phyloP scores from a whole-genome alignment of 1,140 invertebrate genomes.

The Nomia melanderi region DNA sequence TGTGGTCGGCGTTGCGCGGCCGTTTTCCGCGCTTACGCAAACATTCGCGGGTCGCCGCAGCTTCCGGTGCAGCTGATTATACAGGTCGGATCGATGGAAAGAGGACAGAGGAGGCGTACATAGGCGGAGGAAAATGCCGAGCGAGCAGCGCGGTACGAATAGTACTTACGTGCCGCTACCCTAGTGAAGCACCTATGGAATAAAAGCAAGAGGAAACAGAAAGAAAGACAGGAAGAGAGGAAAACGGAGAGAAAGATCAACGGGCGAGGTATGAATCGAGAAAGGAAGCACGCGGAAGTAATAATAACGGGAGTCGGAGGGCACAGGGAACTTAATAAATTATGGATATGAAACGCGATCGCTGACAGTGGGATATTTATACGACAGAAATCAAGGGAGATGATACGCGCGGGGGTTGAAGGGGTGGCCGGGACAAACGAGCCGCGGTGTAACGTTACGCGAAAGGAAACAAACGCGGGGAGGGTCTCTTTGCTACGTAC shows the following conservation, averaged over 20 bases:
- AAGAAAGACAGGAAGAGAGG: background rate
- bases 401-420: background rate
- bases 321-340: background rate
- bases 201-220: background rate
- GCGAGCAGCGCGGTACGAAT: too few relatives aligned
- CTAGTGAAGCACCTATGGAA: background rate
- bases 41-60: conserved; percentile 2
- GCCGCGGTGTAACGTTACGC: background rate
- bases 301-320: background rate
- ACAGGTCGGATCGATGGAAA: background rate
- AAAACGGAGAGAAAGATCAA: background rate
- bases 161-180: too few relatives aligned
- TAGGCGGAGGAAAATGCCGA: background rate
- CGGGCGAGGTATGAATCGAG: too few relatives aligned
- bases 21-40: too few relatives aligned
- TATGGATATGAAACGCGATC: conserved; percentile 3
- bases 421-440: background rate
- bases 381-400: background rate
- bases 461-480: background rate
- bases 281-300: background rate
- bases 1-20: background rate
- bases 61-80: conserved; percentile 27
- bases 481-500: too few relatives aligned
- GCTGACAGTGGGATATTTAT: background rate
- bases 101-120: background rate